A percentile compares a stretch with the other conserved stretches of the same genome.
Conservation (phyloP, 2,888 invertebrate genomes). For the Philonicus albiceps region DNA sequence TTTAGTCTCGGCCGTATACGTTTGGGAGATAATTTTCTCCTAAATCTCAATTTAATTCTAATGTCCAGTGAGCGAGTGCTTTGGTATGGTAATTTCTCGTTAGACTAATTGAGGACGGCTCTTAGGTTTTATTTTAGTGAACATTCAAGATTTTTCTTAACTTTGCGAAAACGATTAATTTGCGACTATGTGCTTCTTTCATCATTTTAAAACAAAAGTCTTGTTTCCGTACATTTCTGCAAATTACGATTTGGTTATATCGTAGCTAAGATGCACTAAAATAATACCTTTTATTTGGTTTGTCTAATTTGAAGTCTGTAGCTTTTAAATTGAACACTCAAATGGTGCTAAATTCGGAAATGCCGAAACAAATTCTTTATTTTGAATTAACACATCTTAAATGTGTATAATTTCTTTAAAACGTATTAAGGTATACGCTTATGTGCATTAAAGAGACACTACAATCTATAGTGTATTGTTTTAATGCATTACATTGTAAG, state of each 20-base stretch:
- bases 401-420: no score
- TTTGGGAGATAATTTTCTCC: conserved; percentile 29
- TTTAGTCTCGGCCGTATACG: conserved; percentile 5
- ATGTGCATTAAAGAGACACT: no score
- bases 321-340: no score
- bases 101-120: conserved; percentile 34
- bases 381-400: no score
- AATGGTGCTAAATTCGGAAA: no score
- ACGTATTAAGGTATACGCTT: no score
- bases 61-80: conserved; percentile 11
- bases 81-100: conserved; percentile 36
- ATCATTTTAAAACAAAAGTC: not conserved
- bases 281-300: no score
- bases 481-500: no score
- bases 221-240: not conserved
- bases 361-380: no score
- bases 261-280: no score
- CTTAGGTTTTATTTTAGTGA: not conserved
- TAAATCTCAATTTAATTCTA: conserved; percentile 42
- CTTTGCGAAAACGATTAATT: not conserved
- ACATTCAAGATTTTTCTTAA: not conserved
- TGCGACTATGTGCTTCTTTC: not conserved
- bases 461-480: no score
- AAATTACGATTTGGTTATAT: not conserved
- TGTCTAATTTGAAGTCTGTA: no score